phyloP scores from a whole-genome alignment of 2,888 invertebrate genomes.

The Ochropacha duplaris region DNA sequence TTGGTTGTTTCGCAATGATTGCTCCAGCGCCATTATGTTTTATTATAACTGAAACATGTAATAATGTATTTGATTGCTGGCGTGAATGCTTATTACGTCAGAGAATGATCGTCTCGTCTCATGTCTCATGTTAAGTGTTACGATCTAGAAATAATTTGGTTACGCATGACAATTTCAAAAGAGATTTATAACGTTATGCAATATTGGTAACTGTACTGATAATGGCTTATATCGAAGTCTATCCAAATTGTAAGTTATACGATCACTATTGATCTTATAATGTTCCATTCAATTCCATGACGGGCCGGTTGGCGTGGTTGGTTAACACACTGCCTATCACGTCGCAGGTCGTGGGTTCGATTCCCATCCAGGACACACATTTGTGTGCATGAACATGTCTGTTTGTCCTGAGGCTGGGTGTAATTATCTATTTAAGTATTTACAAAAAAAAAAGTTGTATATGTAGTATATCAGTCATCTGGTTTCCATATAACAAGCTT shows the following conservation, averaged over 20 bases:
- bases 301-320: no score
- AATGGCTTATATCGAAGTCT: not conserved
- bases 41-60: not conserved
- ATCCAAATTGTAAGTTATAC: no score
- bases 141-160: not conserved
- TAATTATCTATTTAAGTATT: no score
- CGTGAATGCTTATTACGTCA: not conserved
- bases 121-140: not conserved
- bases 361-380: no score
- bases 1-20: not conserved
- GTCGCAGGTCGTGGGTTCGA: no score
- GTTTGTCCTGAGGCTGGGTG: no score
- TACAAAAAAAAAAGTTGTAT: no score
- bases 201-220: not conserved
- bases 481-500: no score
- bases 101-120: not conserved
- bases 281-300: no score
- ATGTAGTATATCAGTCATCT: no score
- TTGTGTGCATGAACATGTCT: no score
- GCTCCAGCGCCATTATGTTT: not conserved
- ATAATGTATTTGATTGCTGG: not conserved
- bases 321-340: no score
- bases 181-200: not conserved
- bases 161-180: conserved; percentile 1
- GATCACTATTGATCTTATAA: not conserved